These are phyloP conservation scores for Microtus pennsylvanicus DNA, from an alignment of 2,113 vertebrate genomes.

Conservation along the genomic window DNA sequence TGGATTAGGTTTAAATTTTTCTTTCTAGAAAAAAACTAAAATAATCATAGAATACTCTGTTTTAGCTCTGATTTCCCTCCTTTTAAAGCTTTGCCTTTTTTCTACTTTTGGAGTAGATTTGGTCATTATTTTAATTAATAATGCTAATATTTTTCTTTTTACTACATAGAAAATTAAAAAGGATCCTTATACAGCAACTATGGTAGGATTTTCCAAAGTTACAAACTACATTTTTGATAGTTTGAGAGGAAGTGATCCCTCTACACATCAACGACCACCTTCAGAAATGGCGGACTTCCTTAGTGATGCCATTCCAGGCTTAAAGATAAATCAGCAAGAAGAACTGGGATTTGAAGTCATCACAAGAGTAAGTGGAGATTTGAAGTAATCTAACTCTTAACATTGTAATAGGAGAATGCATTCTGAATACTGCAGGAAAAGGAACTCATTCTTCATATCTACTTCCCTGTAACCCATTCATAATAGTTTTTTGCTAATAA, in stretches of 20 bases:
- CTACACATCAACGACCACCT: slow-evolving; percentile 91
- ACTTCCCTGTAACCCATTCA: not conserved
- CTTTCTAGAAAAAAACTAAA: slow-evolving; percentile 52
- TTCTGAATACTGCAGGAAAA: not conserved
- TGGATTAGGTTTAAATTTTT: slow-evolving; percentile 59
- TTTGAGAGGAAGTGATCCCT: slow-evolving; percentile 90
- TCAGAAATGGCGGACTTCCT: slow-evolving; percentile 95
- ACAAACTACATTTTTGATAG: slow-evolving; percentile 97
- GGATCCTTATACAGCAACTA: slow-evolving; percentile 94
- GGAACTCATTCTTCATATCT: slow-evolving; percentile 12
- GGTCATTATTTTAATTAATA: slow-evolving; percentile 49
- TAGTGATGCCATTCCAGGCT: slow-evolving; percentile 94
- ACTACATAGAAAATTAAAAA: slow-evolving; percentile 93
- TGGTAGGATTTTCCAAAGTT: slow-evolving; percentile 97
- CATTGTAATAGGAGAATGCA: not conserved
- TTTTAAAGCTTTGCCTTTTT: slow-evolving; percentile 39
- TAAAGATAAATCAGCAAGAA: slow-evolving; percentile 98
- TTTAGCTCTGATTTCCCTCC: slow-evolving; percentile 73
- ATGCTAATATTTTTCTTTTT: slow-evolving; percentile 77
- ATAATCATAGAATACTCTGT: slow-evolving; percentile 75
- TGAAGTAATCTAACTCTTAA: not conserved
- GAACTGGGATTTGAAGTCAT: slow-evolving; percentile 99
- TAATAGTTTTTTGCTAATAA: not conserved
- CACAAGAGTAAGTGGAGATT: slow-evolving; percentile 92
- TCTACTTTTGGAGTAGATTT: not conserved